These are phyloP conservation scores for Athene noctua DNA, from an alignment of 2,113 vertebrate species.

Conservation along the genomic window DNA sequence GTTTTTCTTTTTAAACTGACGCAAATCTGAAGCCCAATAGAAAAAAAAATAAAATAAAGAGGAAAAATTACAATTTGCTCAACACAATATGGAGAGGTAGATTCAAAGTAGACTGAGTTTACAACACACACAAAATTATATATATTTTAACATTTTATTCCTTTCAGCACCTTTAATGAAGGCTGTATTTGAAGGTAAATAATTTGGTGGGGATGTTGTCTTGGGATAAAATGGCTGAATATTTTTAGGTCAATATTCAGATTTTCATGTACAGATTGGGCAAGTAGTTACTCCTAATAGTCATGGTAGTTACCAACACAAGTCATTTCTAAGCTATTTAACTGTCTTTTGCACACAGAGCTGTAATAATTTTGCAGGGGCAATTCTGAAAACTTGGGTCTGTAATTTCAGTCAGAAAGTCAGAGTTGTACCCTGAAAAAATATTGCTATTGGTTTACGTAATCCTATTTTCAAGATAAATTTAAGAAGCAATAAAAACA, in stretches of 20 bases:
- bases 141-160: background rate
- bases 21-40: background rate
- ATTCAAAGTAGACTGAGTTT: background rate
- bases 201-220: background rate
- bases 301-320: background rate
- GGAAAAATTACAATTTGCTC: background rate
- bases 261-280: background rate
- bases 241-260: background rate
- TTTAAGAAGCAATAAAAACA: background rate
- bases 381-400: background rate
- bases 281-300: background rate
- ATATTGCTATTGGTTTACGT: background rate
- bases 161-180: background rate
- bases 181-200: background rate
- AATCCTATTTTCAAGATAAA: slow-evolving; percentile 18
- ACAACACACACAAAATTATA: background rate
- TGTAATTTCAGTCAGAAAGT: background rate
- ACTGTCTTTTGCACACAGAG: background rate
- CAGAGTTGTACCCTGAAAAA: background rate
- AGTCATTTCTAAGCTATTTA: background rate
- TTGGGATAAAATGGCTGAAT: background rate
- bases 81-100: background rate
- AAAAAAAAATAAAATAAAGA: background rate
- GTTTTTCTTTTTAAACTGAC: background rate
- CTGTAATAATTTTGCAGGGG: background rate